A percentile compares a stretch with the other conserved stretches of the same genome.
These are phyloP conservation scores for Amphipoea lucens DNA, from an alignment of 2,888 invertebrate genomes.

Conservation along the genomic window DNA sequence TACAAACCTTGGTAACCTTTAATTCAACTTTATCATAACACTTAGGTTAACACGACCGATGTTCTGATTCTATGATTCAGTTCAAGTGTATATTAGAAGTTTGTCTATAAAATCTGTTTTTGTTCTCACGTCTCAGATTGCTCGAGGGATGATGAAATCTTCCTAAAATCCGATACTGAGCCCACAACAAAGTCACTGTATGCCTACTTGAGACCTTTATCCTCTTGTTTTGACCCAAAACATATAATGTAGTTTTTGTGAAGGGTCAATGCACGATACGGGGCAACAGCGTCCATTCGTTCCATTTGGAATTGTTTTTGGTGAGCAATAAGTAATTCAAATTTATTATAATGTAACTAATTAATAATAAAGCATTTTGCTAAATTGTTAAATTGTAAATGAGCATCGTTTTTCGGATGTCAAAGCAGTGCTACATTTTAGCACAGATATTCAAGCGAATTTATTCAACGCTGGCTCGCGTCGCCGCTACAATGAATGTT, in stretches of 20 bases:
- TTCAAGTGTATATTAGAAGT: slow-evolving; percentile 1
- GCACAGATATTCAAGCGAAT: slow-evolving; percentile 29
- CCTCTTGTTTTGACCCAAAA: slow-evolving; percentile 51
- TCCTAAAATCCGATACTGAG: slow-evolving; percentile 46
- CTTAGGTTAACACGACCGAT: neutral
- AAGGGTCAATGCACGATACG: slow-evolving; percentile 28
- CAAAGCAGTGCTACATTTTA: slow-evolving; percentile 1
- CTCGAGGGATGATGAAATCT: slow-evolving; percentile 36
- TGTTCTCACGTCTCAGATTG: slow-evolving; percentile 28
- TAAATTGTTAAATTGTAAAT: slow-evolving; percentile 20
- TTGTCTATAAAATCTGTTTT: slow-evolving; percentile 25
- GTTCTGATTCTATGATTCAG: neutral
- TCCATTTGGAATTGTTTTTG: slow-evolving; percentile 25
- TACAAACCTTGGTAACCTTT: neutral
- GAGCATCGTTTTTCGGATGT: slow-evolving; percentile 18
- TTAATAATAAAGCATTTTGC: slow-evolving; percentile 7
- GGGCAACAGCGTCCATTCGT: neutral
- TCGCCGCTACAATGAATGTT: slow-evolving; percentile 37
- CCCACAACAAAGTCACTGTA: slow-evolving; percentile 53
- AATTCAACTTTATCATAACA: neutral
- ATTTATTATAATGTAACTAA: slow-evolving; percentile 25
- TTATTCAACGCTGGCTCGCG: slow-evolving; percentile 38
- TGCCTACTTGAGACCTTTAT: slow-evolving; percentile 55
- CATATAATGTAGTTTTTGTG: slow-evolving; percentile 46
- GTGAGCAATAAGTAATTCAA: neutral